Evolutionary conservation across 2,797 vertebrate genomes (phyloP), one percentile per base, ranked within the genome.

Genomic region (Falco naumanni): DNA sequence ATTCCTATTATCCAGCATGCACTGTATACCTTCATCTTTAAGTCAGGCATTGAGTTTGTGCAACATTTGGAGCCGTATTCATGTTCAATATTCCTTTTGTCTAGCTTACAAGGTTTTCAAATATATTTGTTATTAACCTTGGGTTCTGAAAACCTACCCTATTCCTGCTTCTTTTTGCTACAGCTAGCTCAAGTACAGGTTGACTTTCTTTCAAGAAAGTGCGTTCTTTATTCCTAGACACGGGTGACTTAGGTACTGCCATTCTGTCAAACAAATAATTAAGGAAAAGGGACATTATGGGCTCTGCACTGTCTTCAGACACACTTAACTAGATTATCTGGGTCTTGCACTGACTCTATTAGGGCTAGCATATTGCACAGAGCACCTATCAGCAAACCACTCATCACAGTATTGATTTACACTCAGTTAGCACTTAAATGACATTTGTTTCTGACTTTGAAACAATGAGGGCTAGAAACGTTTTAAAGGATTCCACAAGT

Each of bases 371-470:
- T 26, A 83, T 69, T 65, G 77, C 66, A 56, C 21, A 50, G 85
- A 91, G 56, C 34, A 79, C 31, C 77, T 93, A 77, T 59, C 66
- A 94, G 31, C 77, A 94, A 82, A 86, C 20, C 87, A 81, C 72
- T 96, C 79, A 85, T 85, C 69, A 69, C 45, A 66, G 33, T 78
- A 95, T 93, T 63, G 89, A 95, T 93, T 84, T 77, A 71, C 48
- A 81, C 91, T 90, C 79, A 56, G 33, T 79, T 87, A 79, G 37
- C n/a, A 60, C 51, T 90, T 86, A 91, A 93, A 60, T 84, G 83
- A 66, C 69, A 74, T 94, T 90, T 82, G 63, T 1, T 87, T 88
- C 81, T 88, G 77, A 45, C 85, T 95, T 94, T 77, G 80, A 86
- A 93, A 84, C 51, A 70, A 31, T 39, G 45, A 82, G 11, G 16